Base-by-base conservation (phyloP, 2,113 vertebrate species). In the Argyrosomus japonicus region DNA sequence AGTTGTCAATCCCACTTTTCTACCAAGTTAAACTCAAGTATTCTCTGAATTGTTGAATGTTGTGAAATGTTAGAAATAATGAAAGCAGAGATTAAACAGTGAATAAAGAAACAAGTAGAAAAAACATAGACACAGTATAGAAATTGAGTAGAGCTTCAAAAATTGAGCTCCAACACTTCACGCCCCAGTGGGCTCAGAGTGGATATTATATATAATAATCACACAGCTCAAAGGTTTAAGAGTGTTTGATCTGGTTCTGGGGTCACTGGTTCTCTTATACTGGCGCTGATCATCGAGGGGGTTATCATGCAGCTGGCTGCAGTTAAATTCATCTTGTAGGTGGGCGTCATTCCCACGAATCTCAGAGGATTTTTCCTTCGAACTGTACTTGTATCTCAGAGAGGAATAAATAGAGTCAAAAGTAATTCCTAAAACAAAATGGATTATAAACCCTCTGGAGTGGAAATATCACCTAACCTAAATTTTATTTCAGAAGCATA, bases 301-400 rank as follows among this genome's bases (percentile, higher is more conserved):
- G 68, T 75, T 48, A 75, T 54, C 36, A 0, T 61, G 68, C 81
- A 76, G 45, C 62, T 69, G 75, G 40, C 12, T 85, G 60, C 60
- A 47, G 29, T 5, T 79, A 61, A 75, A 85, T 68, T 76, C 17
- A 60, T 50, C 15, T 50, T 27, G 63, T 78, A 90, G 71, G 45
- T 82, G 62, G 70, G 62, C 32, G 45, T 18, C 11, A 32, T 82
- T 68, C 79, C 29, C 69, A 76, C 29, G 10, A 57, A 70, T 81
- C 15, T 18, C 47, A 40, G 14, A 74, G 29, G 63, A 81, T 67
- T 54, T 69, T 70, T 63, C 17, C 23, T 51, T 23, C 1, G 58
- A 62, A 58, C 6, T 19, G 13, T 32, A 2, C 9, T 53, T 71
- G 68, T 54, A 48, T 60, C 50, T 71, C 32, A 36, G 62, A 67